A percentile compares a stretch with the other conserved stretches of the same genome.
Conservation (phyloP, 2,113 vertebrate genomes). For the Corynorhinus townsendii region DNA sequence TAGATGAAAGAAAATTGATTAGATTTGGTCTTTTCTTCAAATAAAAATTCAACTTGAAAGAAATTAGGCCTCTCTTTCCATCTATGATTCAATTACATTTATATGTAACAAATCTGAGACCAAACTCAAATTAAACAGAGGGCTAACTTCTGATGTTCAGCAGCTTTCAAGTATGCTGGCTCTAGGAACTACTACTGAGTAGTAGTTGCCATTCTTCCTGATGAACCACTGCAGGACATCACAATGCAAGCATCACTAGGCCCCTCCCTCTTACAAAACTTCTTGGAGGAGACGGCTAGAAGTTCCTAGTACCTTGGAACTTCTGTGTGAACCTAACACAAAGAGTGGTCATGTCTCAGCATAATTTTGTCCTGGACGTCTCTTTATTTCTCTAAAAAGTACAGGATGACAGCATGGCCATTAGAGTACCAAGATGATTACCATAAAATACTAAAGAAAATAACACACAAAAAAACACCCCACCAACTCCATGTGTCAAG, state of each 20-base stretch:
- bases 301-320: neutral
- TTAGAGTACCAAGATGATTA: neutral
- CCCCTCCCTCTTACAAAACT: neutral
- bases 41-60: conserved; percentile 8
- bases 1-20: neutral
- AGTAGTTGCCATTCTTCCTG: neutral
- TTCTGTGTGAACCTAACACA: neutral
- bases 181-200: neutral
- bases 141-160: neutral
- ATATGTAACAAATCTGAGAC: neutral
- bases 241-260: neutral
- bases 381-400: neutral
- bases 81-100: neutral
- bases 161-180: neutral
- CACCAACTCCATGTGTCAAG: neutral
- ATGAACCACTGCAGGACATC: neutral
- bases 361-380: neutral
- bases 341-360: neutral
- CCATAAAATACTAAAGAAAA: neutral
- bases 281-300: neutral
- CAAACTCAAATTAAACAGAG: neutral
- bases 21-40: neutral
- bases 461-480: too few species aligned
- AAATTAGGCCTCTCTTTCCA: neutral
- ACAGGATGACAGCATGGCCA: neutral